Evolutionary conservation across 1,140 invertebrate species (phyloP), one percentile per base, ranked within the genome.

Genomic region (Pogonus chalceus): DNA sequence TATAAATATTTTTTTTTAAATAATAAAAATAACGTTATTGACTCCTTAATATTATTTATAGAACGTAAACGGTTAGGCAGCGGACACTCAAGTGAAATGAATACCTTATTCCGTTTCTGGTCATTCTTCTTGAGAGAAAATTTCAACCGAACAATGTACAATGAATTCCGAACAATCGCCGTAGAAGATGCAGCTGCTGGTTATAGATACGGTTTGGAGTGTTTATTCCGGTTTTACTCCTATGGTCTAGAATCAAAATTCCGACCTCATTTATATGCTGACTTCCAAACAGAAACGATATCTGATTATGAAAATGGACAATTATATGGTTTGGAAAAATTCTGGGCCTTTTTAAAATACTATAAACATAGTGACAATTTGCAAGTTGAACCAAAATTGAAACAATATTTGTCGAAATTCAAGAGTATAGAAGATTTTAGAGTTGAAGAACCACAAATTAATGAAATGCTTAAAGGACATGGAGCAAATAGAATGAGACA

Each of bases 51-150:
- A 31, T 31, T 31, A 56, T 39, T 76, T 76, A 37, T 66, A 90
- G 90, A 94, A 67, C 84, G 95, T 53, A 92, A 92, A 71, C 84
- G 87, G 68, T 76, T 93, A 43, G 95, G 96, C 48, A 86, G 87
- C 64, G 96, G 96, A 0, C 87, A 91, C 61, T 93, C 91, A 12
- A 89, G 90, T 65, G 93, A 96, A 71, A 97, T 97, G 94, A 96
- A 97, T 70, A 97, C 94, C 0, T 76, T 97, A 1, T 97, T 94
- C 76, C 79, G 96, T 55, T 99, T 99, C 76, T 99, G 96, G 96
- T 98, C 96, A 20, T 98, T 98, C 81, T 99, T 99, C 77, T 78
- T 99, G 39, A 76, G 96, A 51, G 94, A 98, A 69, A 95, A 98
- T 72, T 99, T 97, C 74, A 98, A 98, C 75, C 83, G 88, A 62